Base-by-base conservation (phyloP, 2,113 vertebrate species). In the Sinosuthora webbiana region DNA sequence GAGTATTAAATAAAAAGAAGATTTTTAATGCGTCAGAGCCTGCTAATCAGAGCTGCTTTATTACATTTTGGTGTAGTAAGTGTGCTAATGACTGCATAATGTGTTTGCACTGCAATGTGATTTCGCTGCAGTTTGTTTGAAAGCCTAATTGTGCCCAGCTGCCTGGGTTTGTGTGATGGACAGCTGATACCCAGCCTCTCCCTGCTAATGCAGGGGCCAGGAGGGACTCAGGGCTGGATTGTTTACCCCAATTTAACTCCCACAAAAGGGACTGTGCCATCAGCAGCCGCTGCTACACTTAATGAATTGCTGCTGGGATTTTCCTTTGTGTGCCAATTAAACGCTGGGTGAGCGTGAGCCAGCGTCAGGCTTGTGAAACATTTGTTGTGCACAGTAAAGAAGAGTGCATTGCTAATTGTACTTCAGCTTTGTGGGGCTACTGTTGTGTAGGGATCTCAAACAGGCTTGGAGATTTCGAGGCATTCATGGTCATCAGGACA, bases 81-180 rank as follows among this genome's bases (percentile, higher is more conserved):
- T 71, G 91, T 96, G 88, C 89, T 96, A 95, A 96, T 93, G 91
- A 91, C 67, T 71, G 77, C 55, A 53, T 95, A 96, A 97, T 92
- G 83, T 93, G 83, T 97, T 96, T 97, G 88, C 91, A 94, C 71
- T 87, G 83, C 74, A 55, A 45, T 79, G 95, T 67, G 93, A 87
- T 97, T 95, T 87, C 50, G 33, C 55, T 82, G 92, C 79, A 68
- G 59, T 83, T 65, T 85, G 57, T 92, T 93, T 78, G 79, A 65
- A 85, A 95, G 89, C 70, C 37, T 92, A 89, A 93, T 96, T 93
- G 93, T 95, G 83, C 77, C 56, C 91, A 86, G 94, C 91, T 97
- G 97, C 60, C 68, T 65, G 63, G 33, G 33, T 67, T 65, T 56
- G 73, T n/a, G 7, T 93, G 94, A 95, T 62, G 89, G 94, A 53